Evolutionary conservation across 2,797 vertebrate genomes (phyloP).

Genomic region (Pterois miles): DNA sequence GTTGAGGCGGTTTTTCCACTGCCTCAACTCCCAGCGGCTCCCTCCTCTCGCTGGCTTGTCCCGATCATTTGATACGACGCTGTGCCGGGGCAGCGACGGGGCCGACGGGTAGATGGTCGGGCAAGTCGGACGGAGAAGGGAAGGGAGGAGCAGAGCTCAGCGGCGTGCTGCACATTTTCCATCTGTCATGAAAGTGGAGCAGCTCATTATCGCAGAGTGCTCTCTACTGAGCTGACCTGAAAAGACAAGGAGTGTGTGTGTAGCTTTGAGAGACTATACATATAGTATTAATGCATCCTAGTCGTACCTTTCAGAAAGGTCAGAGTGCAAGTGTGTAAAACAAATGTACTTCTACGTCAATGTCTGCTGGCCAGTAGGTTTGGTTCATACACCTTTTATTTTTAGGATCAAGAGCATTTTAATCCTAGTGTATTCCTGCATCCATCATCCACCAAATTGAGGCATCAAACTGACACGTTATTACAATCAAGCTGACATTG

Average conservation of each 20-base stretch:
- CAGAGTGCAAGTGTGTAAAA: background rate
- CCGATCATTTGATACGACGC: constrained; percentile 82
- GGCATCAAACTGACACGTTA: constrained; percentile 23
- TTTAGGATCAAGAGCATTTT: background rate
- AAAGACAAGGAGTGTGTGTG: constrained; percentile 63
- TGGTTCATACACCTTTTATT: background rate
- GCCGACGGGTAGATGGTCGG: constrained; percentile 38
- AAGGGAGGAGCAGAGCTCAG: constrained; percentile 57
- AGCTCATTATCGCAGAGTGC: constrained; percentile 83
- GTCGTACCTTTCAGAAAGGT: background rate
- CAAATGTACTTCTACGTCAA: background rate
- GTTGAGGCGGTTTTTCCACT: constrained; percentile 92
- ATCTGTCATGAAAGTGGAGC: constrained; percentile 87
- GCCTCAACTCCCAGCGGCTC: constrained; percentile 77
- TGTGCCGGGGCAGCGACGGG: constrained; percentile 33
- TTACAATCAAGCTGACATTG: constrained; percentile 9
- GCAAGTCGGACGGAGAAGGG: constrained; percentile 40
- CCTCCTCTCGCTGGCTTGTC: constrained; percentile 81
- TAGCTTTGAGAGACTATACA: constrained; percentile 40
- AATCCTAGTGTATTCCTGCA: constrained; percentile 9
- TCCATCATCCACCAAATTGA: constrained; percentile 13
- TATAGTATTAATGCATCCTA: constrained; percentile 39
- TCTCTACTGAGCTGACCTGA: constrained; percentile 77
- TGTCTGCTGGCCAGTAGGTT: background rate
- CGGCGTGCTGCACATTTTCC: constrained; percentile 81